phyloP scores from a whole-genome alignment of 2,888 invertebrate genomes.

The Panorpa germanica region DNA sequence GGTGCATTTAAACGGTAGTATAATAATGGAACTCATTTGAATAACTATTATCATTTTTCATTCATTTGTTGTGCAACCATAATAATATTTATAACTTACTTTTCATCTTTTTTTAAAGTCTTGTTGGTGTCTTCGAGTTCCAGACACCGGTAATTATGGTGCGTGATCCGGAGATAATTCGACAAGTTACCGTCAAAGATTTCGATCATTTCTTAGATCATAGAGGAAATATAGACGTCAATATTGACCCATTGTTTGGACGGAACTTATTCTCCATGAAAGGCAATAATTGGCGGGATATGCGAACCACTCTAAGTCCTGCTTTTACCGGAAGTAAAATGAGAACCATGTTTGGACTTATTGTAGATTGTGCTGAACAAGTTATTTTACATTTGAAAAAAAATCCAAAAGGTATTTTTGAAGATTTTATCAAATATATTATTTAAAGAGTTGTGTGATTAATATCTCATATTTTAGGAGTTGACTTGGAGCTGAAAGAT shows the following conservation, averaged over 20 bases:
- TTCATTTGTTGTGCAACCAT: too few species aligned
- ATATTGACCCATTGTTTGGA: slow-evolving; percentile 25
- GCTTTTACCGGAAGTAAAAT: slow-evolving; percentile 33
- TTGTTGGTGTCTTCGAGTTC: slow-evolving; percentile 20
- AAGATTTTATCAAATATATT: slow-evolving; percentile 14
- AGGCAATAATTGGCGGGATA: slow-evolving; percentile 21
- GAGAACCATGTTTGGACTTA: slow-evolving; percentile 23
- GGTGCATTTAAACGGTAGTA: too few species aligned
- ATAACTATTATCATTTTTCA: too few species aligned
- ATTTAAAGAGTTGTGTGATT: too few species aligned
- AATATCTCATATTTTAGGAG: too few species aligned
- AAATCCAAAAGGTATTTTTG: too few species aligned
- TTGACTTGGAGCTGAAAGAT: slow-evolving; percentile 22
- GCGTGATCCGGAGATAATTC: slow-evolving; percentile 21
- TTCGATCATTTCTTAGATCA: slow-evolving; percentile 24
- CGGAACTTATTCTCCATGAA: slow-evolving; percentile 17
- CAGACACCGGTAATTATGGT: slow-evolving; percentile 17
- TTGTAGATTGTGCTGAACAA: slow-evolving; percentile 15
- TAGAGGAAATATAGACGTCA: slow-evolving; percentile 20
- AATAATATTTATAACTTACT: too few species aligned
- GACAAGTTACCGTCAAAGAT: slow-evolving; percentile 20
- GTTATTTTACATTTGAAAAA: too few species aligned
- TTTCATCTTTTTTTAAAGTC: slow-evolving; percentile 20
- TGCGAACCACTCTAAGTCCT: slow-evolving; percentile 26
- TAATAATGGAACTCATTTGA: too few species aligned